phyloP scores from a whole-genome alignment of 2,113 vertebrate genomes.

The Numenius arquata region DNA sequence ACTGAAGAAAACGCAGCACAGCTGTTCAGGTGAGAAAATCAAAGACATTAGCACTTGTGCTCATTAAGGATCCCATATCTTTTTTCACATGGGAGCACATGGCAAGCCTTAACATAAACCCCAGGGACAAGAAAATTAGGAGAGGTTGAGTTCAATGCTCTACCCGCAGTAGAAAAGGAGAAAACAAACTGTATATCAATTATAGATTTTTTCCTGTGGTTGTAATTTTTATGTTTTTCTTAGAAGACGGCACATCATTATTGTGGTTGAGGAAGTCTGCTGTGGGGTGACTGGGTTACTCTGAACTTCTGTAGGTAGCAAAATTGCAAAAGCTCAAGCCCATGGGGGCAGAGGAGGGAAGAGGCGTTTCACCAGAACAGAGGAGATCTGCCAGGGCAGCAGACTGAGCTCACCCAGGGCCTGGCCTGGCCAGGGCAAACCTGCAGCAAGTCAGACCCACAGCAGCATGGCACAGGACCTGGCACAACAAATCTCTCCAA shows the following conservation, averaged over 20 bases:
- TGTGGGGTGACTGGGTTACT: background rate
- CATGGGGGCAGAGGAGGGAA: background rate
- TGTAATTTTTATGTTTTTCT: background rate
- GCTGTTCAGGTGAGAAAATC: background rate
- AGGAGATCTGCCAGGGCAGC: background rate
- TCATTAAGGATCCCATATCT: background rate
- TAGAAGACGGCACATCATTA: background rate
- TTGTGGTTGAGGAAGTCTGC: background rate
- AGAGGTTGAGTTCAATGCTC: background rate
- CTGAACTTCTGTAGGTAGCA: background rate
- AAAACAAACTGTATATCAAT: background rate
- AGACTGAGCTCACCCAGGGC: background rate
- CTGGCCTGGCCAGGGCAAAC: background rate
- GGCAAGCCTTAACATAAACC: background rate
- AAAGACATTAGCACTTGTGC: background rate
- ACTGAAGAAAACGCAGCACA: background rate
- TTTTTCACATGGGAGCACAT: background rate
- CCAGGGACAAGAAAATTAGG: background rate
- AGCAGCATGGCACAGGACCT: background rate
- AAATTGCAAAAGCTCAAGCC: background rate
- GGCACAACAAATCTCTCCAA: background rate
- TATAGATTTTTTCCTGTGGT: background rate
- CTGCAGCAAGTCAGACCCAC: accelerated
- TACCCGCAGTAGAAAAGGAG: background rate
- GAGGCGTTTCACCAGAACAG: background rate